These are phyloP conservation scores for Oryzias sinensis DNA, from an alignment of 2,797 vertebrate genomes.

Conservation along the genomic window DNA sequence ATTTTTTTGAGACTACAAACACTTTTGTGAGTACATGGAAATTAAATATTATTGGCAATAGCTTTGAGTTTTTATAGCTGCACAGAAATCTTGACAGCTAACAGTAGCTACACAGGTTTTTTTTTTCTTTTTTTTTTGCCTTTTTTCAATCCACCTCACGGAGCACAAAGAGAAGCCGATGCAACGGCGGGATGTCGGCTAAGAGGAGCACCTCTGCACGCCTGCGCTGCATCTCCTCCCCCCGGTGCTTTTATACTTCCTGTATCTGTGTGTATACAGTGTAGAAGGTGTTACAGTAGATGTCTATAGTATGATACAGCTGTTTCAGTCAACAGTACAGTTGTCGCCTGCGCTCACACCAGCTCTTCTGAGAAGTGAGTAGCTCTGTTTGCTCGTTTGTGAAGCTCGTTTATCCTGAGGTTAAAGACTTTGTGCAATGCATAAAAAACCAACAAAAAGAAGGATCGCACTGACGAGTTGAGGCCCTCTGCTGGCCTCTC, in stretches of 20 bases:
- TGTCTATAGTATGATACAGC: constrained; percentile 58
- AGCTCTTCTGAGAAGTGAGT: constrained; percentile 43
- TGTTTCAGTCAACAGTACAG: constrained; percentile 49
- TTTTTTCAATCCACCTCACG: constrained; percentile 40
- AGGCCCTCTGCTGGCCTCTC: constrained; percentile 27
- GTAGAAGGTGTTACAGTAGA: constrained; percentile 55
- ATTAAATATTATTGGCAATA: constrained; percentile 48
- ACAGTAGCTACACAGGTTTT: constrained; percentile 45
- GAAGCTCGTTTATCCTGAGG: constrained; percentile 69
- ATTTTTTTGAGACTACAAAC: constrained; percentile 52
- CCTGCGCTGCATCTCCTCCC: constrained; percentile 36
- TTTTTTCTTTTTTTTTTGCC: neutral
- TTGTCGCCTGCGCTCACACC: constrained; percentile 45
- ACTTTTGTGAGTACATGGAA: constrained; percentile 53
- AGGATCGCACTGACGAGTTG: constrained; percentile 17
- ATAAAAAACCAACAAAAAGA: constrained; percentile 39
- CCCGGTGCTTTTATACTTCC: constrained; percentile 36
- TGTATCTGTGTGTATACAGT: constrained; percentile 42
- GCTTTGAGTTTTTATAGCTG: constrained; percentile 54
- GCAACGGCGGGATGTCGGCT: constrained; percentile 27
- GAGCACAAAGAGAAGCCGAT: constrained; percentile 49
- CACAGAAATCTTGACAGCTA: constrained; percentile 43
- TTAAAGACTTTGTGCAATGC: constrained; percentile 68
- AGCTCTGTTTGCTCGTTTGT: constrained; percentile 46
- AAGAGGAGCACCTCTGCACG: constrained; percentile 33